Conservation (phyloP, 2,797 vertebrate species). For the Chaunax sp. region DNA sequence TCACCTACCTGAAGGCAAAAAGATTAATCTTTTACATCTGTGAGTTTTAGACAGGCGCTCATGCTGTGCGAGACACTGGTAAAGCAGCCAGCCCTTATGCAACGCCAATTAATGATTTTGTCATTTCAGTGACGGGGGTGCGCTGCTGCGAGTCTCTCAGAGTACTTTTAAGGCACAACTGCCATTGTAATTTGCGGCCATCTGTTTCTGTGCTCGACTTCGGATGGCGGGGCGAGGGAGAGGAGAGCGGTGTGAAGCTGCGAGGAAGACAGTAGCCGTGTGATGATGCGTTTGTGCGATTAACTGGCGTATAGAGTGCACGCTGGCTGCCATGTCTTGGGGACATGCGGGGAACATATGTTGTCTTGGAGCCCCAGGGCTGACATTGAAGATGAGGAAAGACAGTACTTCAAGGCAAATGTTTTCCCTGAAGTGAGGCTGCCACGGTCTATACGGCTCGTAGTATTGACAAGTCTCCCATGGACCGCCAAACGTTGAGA, state of each 20-base stretch:
- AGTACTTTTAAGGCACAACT: constrained; percentile 85
- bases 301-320: constrained; percentile 82
- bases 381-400: constrained; percentile 99
- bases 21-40: constrained; percentile 88
- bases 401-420: constrained; percentile 98
- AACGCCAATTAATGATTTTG: constrained; percentile 95
- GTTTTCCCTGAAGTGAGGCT: constrained; percentile 95
- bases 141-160: constrained; percentile 83
- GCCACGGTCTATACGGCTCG: constrained; percentile 92
- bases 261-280: constrained; percentile 62
- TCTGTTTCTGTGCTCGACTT: constrained; percentile 87
- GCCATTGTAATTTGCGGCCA: constrained; percentile 91
- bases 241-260: constrained; percentile 71
- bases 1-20: constrained; percentile 89
- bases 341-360: constrained; percentile 98
- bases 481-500: constrained; percentile 88
- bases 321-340: constrained; percentile 90
- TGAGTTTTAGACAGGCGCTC: constrained; percentile 90
- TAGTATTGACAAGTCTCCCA: constrained; percentile 95
- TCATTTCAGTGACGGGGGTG: constrained; percentile 83
- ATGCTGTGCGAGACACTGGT: constrained; percentile 88
- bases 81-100: constrained; percentile 85
- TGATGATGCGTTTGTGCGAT: constrained; percentile 71
- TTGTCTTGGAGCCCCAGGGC: constrained; percentile 95
- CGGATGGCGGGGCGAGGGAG: constrained; percentile 17